phyloP scores from a whole-genome alignment of 2,113 vertebrate species.

The Fregata magnificens region DNA sequence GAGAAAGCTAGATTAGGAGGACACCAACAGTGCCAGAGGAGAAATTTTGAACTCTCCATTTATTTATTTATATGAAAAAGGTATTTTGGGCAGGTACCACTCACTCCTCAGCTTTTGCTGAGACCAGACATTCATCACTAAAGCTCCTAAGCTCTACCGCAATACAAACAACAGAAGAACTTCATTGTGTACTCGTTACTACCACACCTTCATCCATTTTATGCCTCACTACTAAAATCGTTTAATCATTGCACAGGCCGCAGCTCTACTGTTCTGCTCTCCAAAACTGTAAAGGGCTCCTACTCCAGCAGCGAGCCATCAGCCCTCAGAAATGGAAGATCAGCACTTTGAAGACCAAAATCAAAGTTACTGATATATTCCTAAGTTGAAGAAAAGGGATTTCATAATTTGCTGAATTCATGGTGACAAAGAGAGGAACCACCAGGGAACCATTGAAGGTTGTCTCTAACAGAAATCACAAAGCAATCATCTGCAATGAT shows the following conservation, averaged over 20 bases:
- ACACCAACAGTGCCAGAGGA: background rate
- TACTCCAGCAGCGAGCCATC: background rate
- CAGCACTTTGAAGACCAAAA: background rate
- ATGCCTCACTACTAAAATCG: background rate
- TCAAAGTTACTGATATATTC: constrained; percentile 66
- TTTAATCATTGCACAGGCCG: background rate
- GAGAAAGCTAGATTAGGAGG: background rate
- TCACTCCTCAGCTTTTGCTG: background rate
- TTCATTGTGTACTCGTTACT: background rate
- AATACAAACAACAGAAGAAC: background rate
- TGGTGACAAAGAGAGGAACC: constrained; percentile 72
- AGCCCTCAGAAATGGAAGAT: background rate
- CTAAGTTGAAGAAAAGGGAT: constrained; percentile 56
- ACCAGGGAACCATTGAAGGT: constrained; percentile 67
- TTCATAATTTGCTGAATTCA: constrained; percentile 76
- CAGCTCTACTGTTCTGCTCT: background rate
- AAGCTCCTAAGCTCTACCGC: background rate
- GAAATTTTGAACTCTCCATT: background rate
- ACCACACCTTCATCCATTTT: background rate
- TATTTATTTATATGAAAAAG: background rate
- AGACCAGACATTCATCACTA: background rate
- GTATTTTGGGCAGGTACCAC: background rate
- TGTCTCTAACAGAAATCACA: constrained; percentile 71
- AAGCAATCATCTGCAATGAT: constrained; percentile 66
- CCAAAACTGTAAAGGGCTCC: background rate